Conservation (phyloP, 2,113 vertebrate species). For the Herpetotheres cachinnans region DNA sequence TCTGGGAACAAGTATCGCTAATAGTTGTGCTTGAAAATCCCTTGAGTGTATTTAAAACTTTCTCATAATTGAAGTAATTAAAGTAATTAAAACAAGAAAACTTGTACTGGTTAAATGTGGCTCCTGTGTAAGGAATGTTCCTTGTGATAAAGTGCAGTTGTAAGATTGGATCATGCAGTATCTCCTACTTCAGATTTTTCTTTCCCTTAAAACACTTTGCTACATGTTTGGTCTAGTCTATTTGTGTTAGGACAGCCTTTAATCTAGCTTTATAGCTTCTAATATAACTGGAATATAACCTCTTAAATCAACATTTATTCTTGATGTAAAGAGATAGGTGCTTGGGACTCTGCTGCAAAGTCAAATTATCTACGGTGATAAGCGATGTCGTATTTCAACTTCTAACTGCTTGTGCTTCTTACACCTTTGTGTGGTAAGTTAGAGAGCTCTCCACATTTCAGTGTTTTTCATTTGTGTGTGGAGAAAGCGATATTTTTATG, state of each 20-base stretch:
- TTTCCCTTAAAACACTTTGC: neutral
- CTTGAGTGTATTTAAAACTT: neutral
- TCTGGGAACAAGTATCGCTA: neutral
- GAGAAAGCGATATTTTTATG: neutral
- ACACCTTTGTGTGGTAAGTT: neutral
- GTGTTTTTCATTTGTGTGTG: neutral
- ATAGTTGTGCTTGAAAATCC: neutral
- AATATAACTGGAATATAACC: neutral
- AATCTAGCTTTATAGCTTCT: neutral
- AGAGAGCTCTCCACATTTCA: neutral
- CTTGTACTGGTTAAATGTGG: neutral
- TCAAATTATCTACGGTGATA: neutral
- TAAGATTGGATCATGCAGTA: neutral
- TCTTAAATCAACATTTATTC: neutral
- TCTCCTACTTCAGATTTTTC: neutral
- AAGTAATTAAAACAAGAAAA: slow-evolving; percentile 36
- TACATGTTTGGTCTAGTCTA: slow-evolving; percentile 32
- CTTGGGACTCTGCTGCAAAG: neutral
- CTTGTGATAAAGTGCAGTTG: neutral
- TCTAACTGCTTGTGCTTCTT: neutral
- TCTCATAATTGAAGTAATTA: slow-evolving; percentile 17
- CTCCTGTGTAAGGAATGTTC: neutral
- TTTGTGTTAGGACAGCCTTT: neutral
- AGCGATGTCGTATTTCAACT: fast-evolving
- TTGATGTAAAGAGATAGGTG: neutral